phyloP scores from a whole-genome alignment of 2,113 vertebrate genomes.

The Hippocampus mohnikei region DNA sequence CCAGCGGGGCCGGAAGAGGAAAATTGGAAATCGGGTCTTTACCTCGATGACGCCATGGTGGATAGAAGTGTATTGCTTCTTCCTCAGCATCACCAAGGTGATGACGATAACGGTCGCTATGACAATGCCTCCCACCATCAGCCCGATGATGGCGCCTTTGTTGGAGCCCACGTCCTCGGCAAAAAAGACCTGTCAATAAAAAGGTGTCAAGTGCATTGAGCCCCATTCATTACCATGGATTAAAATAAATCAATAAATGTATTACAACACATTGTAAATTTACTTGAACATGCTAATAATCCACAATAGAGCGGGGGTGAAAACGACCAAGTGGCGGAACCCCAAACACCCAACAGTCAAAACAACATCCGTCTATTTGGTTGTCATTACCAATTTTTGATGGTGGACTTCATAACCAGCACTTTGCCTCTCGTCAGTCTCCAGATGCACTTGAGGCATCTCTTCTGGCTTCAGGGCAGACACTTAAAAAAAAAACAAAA shows the following conservation, averaged over 20 bases:
- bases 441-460: slow-evolving; percentile 87
- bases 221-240: too few species aligned
- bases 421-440: slow-evolving; percentile 80
- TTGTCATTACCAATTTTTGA: slow-evolving; percentile 82
- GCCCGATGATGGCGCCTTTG: slow-evolving; percentile 96
- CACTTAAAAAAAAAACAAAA: slow-evolving; percentile 51
- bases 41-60: slow-evolving; percentile 98
- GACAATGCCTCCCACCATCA: slow-evolving; percentile 98
- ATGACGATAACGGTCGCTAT: slow-evolving; percentile 98
- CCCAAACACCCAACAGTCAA: neutral
- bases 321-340: too few species aligned
- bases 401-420: slow-evolving; percentile 93
- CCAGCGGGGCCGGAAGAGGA: too few species aligned
- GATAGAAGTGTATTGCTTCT: slow-evolving; percentile 98
- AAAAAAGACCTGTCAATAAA: slow-evolving; percentile 82
- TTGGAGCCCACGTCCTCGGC: slow-evolving; percentile 95
- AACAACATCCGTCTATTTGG: too few species aligned
- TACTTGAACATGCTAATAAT: too few species aligned
- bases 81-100: slow-evolving; percentile 98
- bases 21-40: neutral
- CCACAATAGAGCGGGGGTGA: too few species aligned
- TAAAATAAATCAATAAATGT: too few species aligned
- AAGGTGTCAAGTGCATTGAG: neutral
- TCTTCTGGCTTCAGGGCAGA: slow-evolving; percentile 89
- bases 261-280: too few species aligned